Percentiles rank a stretch among this genome's conserved stretches.
Conservation (phyloP, 2,113 vertebrate species). For the Cynopterus brachyotis region DNA sequence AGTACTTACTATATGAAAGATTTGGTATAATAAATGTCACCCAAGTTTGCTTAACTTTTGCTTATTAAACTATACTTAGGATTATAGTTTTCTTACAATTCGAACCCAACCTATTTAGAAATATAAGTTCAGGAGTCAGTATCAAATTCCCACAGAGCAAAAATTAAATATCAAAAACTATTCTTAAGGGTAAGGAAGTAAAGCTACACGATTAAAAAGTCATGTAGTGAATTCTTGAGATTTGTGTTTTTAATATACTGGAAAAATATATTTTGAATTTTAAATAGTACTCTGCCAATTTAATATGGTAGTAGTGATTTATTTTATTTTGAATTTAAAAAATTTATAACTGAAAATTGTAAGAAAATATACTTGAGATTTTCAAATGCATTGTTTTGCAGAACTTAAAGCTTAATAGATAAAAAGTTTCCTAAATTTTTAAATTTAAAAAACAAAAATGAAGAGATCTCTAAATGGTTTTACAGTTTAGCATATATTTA, state of each 20-base stretch:
- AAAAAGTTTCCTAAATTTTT: background rate
- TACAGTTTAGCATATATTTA: background rate
- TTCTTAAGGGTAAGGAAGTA: background rate
- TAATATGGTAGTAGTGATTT: background rate
- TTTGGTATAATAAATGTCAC: conserved; percentile 36
- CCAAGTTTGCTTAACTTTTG: conserved; percentile 14
- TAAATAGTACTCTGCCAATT: background rate
- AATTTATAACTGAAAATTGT: background rate
- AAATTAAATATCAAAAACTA: background rate
- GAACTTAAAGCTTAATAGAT: background rate
- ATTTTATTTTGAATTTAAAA: background rate
- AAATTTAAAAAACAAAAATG: background rate
- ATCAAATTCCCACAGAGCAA: background rate
- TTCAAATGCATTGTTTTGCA: background rate
- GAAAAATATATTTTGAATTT: background rate
- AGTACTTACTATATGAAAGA: conserved; percentile 15
- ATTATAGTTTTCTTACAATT: background rate
- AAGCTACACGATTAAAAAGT: background rate
- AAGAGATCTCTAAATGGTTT: background rate
- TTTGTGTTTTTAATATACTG: background rate
- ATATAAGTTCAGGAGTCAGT: background rate
- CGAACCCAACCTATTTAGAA: background rate
- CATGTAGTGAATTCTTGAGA: background rate
- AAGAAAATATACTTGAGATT: background rate
- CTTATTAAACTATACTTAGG: conserved; percentile 36